These are phyloP conservation scores for Masticophis lateralis DNA, from an alignment of 2,797 vertebrate species.

Conservation along the genomic window DNA sequence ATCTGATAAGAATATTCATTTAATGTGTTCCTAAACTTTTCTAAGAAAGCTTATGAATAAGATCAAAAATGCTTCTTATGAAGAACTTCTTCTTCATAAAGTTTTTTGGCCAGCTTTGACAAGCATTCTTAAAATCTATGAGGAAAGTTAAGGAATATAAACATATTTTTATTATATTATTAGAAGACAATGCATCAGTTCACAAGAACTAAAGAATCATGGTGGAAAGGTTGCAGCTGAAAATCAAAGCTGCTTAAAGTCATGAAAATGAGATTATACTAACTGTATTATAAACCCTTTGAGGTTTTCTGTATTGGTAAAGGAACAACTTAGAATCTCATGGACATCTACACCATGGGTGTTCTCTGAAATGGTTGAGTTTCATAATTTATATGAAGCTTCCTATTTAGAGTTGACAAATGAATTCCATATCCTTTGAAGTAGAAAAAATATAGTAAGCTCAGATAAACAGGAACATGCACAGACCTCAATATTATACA, in stretches of 20 bases:
- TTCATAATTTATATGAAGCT: neutral
- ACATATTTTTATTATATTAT: neutral
- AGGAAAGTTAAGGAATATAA: neutral
- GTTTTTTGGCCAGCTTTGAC: neutral
- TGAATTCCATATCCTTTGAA: neutral
- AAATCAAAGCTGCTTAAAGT: neutral
- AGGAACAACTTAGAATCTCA: neutral
- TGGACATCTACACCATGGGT: neutral
- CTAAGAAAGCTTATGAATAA: neutral
- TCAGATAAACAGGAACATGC: neutral
- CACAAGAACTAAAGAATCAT: neutral
- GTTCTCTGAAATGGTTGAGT: neutral
- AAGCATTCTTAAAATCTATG: neutral
- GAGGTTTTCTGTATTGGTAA: neutral
- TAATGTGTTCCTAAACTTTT: neutral
- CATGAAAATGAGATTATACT: neutral
- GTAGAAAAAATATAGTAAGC: neutral
- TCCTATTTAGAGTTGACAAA: neutral
- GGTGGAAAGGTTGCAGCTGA: neutral
- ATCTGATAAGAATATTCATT: neutral
- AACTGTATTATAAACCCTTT: neutral
- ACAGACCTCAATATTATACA: neutral
- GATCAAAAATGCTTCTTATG: neutral
- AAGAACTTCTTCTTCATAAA: neutral
- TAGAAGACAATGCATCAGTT: neutral